Evolutionary conservation across 2,797 vertebrate genomes (phyloP).

Genomic region (Anisognathus igniventris): DNA sequence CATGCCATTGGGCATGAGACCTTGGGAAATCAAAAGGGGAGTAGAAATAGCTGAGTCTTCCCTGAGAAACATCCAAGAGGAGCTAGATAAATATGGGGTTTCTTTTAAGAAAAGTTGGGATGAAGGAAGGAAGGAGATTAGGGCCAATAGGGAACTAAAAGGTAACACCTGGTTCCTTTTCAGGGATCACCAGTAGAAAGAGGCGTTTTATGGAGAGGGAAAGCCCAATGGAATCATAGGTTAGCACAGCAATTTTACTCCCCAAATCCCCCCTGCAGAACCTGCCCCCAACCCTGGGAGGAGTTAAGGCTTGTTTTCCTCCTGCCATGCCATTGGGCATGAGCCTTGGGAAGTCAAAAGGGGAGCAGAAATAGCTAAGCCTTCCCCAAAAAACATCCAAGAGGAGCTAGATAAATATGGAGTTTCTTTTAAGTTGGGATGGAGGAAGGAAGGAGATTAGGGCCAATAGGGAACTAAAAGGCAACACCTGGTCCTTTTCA

Average conservation of each 20-base stretch:
- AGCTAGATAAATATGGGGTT: constrained; percentile 64
- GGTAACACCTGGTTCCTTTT: constrained; percentile 62
- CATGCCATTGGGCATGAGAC: not conserved
- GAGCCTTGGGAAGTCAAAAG: constrained; percentile 43
- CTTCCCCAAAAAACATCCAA: constrained; percentile 66
- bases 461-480: constrained; percentile 65
- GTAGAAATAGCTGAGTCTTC: constrained; percentile 61
- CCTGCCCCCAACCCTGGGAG: not conserved
- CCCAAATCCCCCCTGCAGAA: not conserved
- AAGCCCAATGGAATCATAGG: rapidly evolving
- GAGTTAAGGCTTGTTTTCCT: constrained; percentile 40
- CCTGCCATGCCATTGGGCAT: not conserved
- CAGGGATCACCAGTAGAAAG: constrained; percentile 48
- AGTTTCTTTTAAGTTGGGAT: constrained; percentile 65
- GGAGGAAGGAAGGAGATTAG: constrained; percentile 68
- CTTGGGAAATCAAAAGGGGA: constrained; percentile 41
- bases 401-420: constrained; percentile 65
- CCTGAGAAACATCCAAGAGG: constrained; percentile 66
- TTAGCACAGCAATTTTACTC: not conserved
- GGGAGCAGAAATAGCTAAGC: constrained; percentile 55
- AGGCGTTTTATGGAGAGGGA: constrained; percentile 19
- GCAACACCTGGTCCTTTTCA: constrained; percentile 62
- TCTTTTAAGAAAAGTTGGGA: constrained; percentile 66
- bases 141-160: constrained; percentile 65
- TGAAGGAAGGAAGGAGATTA: constrained; percentile 69